These are phyloP conservation scores for Okamejei kenojei DNA, from an alignment of 2,797 vertebrate species.

Conservation along the genomic window DNA sequence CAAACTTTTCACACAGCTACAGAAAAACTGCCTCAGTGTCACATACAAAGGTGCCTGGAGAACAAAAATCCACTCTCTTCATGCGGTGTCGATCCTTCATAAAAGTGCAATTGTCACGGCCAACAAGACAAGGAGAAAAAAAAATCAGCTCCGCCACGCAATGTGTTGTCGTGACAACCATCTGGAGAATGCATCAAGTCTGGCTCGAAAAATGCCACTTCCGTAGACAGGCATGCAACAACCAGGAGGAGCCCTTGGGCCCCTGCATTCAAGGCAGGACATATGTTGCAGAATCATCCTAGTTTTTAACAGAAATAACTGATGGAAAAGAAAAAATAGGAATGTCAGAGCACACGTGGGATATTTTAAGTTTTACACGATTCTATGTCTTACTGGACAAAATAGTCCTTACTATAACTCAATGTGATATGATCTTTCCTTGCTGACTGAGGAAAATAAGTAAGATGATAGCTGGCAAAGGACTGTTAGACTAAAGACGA, in stretches of 20 bases:
- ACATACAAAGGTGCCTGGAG: not conserved
- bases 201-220: slow-evolving; percentile 16
- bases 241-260: slow-evolving; percentile 3
- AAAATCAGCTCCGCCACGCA: not conserved
- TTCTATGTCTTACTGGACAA: not conserved
- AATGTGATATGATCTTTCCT: not conserved
- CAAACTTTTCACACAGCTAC: not conserved
- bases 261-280: not conserved
- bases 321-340: not conserved
- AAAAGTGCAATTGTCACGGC: slow-evolving; percentile 27
- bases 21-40: not conserved
- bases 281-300: not conserved
- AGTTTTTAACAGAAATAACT: not conserved
- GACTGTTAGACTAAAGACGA: not conserved
- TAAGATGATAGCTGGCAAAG: not conserved
- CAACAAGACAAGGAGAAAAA: not conserved
- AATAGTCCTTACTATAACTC: not conserved
- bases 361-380: not conserved
- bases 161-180: slow-evolving; percentile 24
- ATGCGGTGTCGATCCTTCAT: not conserved
- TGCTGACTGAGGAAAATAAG: not conserved
- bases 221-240: not conserved
- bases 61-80: slow-evolving; percentile 10
- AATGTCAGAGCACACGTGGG: not conserved
- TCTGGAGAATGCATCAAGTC: slow-evolving; percentile 6